Evolutionary conservation across 2,113 vertebrate genomes (phyloP).

Genomic region (Ictalurus furcatus): DNA sequence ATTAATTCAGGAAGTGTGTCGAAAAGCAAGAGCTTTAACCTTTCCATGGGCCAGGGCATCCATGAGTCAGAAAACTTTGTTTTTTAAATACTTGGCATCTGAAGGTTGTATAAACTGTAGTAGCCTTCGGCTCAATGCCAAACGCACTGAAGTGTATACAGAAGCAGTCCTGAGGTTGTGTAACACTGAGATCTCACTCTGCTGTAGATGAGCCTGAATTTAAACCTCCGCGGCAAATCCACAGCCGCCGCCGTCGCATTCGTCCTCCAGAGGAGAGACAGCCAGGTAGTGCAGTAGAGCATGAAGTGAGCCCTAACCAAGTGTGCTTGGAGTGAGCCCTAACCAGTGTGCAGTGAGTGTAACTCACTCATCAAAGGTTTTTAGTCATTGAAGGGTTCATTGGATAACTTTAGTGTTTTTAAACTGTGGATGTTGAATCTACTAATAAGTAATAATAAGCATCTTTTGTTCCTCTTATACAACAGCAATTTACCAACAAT

Average conservation of each 20-base stretch:
- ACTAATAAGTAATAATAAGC: neutral
- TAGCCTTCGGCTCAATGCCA: neutral
- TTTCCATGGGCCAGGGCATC: neutral
- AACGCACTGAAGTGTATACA: neutral
- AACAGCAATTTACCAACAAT: neutral
- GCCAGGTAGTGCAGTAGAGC: constrained; percentile 85
- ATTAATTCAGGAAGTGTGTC: neutral
- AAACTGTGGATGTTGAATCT: neutral
- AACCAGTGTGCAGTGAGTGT: neutral
- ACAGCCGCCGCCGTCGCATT: constrained; percentile 92
- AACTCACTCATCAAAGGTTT: neutral
- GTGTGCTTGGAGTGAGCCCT: constrained; percentile 26
- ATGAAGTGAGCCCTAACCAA: neutral
- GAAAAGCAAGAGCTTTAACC: neutral
- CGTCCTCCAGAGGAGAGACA: constrained; percentile 97
- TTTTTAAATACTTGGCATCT: neutral
- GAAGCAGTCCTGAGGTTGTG: neutral
- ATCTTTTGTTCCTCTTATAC: neutral
- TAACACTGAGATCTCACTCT: constrained; percentile 68
- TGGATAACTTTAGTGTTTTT: neutral
- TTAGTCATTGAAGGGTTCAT: neutral
- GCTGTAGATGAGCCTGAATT: constrained; percentile 93
- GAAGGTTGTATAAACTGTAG: constrained; percentile 9
- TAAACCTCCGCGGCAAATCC: constrained; percentile 97
- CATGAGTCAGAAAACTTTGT: neutral